Conservation (phyloP, 1,140 invertebrate genomes). For the Portunus trituberculatus region DNA sequence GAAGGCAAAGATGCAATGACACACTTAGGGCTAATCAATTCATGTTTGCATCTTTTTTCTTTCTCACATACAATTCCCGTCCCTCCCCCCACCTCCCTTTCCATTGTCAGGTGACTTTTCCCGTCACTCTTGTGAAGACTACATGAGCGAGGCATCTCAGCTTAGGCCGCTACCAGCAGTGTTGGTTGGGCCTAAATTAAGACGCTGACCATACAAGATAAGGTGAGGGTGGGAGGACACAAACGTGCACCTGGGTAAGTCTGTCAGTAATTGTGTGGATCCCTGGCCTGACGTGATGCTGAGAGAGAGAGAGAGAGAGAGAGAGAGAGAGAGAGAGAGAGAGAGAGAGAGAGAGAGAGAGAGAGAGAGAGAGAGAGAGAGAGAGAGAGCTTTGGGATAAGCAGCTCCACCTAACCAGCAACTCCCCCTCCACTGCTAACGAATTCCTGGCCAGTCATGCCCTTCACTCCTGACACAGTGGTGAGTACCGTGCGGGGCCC, state of each 20-base stretch:
- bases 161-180: too few relatives aligned
- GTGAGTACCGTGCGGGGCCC: background rate
- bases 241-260: too few relatives aligned
- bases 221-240: background rate
- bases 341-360: constrained; percentile 50
- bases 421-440: background rate
- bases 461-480: background rate
- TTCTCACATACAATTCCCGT: background rate
- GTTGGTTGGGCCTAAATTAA: background rate
- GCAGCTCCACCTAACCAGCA: background rate
- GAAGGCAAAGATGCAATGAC: too few relatives aligned
- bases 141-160: too few relatives aligned
- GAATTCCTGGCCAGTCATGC: background rate
- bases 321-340: constrained; percentile 41
- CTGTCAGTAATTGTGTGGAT: background rate
- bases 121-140: too few relatives aligned
- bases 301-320: constrained; percentile 23
- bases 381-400: background rate
- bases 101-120: background rate
- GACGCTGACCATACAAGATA: background rate
- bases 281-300: background rate
- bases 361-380: constrained; percentile 50
- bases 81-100: background rate
- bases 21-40: too few relatives aligned
- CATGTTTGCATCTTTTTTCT: background rate